Percentiles rank a stretch among this genome's conserved stretches.
Conservation (phyloP, 2,113 vertebrate genomes). For the Mixornis gularis region DNA sequence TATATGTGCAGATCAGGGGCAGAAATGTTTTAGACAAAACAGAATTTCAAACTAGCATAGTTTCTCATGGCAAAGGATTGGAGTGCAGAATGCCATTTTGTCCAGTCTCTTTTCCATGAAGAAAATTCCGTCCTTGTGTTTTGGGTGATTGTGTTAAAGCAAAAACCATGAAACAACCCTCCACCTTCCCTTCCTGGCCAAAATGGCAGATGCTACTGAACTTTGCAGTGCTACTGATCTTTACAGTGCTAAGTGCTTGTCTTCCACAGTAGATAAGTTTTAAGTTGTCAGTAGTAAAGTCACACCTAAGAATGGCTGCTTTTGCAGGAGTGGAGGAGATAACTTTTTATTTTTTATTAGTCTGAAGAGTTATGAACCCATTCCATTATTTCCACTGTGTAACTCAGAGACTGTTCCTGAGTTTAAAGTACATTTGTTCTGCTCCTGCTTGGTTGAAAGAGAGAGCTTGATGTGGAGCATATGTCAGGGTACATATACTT, state of each 20-base stretch:
- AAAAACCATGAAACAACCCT: not conserved
- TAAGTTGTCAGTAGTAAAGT: not conserved
- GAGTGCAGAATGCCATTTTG: not conserved
- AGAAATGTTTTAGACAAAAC: not conserved
- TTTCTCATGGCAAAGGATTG: not conserved
- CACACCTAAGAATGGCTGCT: not conserved
- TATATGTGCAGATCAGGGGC: fast-evolving
- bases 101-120: not conserved
- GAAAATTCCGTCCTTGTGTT: not conserved
- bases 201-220: not conserved
- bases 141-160: not conserved
- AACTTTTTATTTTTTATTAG: not conserved
- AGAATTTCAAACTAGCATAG: not conserved
- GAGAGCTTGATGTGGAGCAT: not conserved
- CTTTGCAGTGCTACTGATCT: not conserved
- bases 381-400: not conserved
- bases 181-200: not conserved
- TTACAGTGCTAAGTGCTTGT: not conserved
- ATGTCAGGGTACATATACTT: not conserved
- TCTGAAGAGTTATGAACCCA: not conserved
- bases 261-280: not conserved
- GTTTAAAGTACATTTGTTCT: not conserved
- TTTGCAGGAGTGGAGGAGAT: not conserved
- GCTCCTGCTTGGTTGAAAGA: not conserved
- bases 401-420: not conserved